A percentile compares a stretch with the other conserved stretches of the same genome.
These are phyloP conservation scores for Prinia subflava DNA, from an alignment of 2,113 vertebrate species.

Conservation along the genomic window DNA sequence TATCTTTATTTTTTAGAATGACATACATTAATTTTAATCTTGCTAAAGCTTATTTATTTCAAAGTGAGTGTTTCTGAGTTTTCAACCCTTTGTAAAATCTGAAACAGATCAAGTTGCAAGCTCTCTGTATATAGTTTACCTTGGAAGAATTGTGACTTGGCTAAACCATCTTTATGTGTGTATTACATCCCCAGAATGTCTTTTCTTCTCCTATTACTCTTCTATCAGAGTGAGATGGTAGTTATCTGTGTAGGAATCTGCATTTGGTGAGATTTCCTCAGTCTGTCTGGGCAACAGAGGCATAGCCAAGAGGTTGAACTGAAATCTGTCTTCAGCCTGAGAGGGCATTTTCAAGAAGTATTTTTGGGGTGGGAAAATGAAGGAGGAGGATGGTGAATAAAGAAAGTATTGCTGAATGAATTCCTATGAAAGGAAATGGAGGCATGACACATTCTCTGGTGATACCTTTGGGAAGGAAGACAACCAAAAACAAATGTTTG, in stretches of 20 bases:
- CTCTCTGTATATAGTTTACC: neutral
- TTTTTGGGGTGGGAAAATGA: neutral
- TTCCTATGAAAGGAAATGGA: neutral
- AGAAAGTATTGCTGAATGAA: neutral
- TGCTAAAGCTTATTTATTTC: neutral
- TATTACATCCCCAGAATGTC: neutral
- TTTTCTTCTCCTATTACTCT: neutral
- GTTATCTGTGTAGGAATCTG: neutral
- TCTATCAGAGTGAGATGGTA: neutral
- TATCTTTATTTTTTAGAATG: neutral
- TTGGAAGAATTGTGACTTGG: neutral
- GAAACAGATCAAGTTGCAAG: neutral
- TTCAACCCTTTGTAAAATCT: neutral
- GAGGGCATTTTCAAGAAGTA: neutral
- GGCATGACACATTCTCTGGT: neutral
- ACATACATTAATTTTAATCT: neutral
- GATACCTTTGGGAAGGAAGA: neutral
- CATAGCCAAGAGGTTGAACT: neutral
- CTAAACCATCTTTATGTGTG: neutral
- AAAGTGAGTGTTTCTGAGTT: neutral
- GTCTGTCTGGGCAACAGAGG: neutral
- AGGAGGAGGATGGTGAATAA: neutral
- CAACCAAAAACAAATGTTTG: too few species aligned
- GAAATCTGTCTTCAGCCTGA: neutral
- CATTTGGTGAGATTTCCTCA: neutral